phyloP scores from a whole-genome alignment of 2,888 invertebrate genomes.

The Halocaridina rubra region DNA sequence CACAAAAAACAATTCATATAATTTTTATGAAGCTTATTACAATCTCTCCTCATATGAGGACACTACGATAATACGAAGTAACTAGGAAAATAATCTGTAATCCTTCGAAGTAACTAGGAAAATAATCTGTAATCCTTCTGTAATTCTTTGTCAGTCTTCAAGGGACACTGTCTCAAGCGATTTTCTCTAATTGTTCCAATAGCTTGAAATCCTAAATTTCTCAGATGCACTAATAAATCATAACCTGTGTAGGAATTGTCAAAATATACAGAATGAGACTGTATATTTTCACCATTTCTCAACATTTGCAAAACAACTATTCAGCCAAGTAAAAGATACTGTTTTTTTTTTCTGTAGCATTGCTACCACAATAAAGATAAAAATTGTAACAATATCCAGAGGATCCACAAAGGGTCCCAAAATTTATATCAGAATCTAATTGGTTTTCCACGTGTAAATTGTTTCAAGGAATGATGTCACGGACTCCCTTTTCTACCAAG shows the following conservation, averaged over 20 bases:
- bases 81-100: no score
- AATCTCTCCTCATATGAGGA: neutral
- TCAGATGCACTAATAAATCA: conserved; percentile 4
- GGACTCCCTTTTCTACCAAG: no score
- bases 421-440: conserved; percentile 11
- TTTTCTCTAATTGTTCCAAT: conserved; percentile 5
- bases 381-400: neutral
- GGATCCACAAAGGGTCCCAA: conserved; percentile 20
- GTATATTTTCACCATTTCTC: neutral
- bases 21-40: neutral
- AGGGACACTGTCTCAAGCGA: neutral
- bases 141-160: neutral
- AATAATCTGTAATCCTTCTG: neutral
- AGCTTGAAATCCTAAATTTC: conserved; percentile 3
- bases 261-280: conserved; percentile 10
- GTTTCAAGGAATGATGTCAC: no score
- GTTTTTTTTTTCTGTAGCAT: neutral
- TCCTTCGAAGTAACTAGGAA: no score
- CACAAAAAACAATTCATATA: no score
- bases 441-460: conserved; percentile 15
- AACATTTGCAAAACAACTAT: conserved; percentile 9
- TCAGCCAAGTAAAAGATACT: conserved; percentile 8
- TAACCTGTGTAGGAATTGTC: conserved; percentile 17
- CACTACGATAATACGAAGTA: no score
- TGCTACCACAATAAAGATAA: conserved; percentile 13